phyloP scores from a whole-genome alignment of 2,797 vertebrate species.

The Eulemur coronatus region DNA sequence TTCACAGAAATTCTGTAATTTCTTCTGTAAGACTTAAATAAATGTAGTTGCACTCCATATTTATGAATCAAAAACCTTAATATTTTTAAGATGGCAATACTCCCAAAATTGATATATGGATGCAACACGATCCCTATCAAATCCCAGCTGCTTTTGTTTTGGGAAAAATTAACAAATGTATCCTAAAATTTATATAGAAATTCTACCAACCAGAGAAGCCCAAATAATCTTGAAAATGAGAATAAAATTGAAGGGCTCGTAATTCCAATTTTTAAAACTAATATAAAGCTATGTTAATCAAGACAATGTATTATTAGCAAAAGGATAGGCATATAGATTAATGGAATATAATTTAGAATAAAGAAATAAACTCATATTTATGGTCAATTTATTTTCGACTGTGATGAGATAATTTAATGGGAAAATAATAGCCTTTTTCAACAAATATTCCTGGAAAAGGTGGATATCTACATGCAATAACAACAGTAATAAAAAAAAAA shows the following conservation, averaged over 20 bases:
- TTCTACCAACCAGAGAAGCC: background rate
- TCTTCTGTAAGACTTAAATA: background rate
- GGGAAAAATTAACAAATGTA: background rate
- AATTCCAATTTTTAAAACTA: background rate
- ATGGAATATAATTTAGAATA: background rate
- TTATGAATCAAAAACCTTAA: background rate
- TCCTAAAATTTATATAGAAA: background rate
- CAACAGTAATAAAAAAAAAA: background rate
- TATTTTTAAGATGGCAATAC: background rate
- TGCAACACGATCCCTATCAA: background rate
- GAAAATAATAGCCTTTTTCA: background rate
- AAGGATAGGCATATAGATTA: background rate
- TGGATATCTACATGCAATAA: background rate
- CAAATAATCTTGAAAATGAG: background rate
- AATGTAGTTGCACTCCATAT: background rate
- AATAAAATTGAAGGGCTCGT: background rate
- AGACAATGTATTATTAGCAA: background rate
- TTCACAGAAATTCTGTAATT: background rate
- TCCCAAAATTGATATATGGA: background rate
- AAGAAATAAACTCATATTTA: background rate
- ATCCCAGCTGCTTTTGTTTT: background rate
- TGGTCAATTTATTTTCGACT: background rate
- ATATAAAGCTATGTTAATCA: background rate
- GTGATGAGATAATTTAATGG: background rate
- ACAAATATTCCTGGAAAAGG: background rate